Evolutionary conservation across 2,888 invertebrate genomes (phyloP), one percentile per base, ranked within the genome.

Genomic region (Platycheirus albimanus): DNA sequence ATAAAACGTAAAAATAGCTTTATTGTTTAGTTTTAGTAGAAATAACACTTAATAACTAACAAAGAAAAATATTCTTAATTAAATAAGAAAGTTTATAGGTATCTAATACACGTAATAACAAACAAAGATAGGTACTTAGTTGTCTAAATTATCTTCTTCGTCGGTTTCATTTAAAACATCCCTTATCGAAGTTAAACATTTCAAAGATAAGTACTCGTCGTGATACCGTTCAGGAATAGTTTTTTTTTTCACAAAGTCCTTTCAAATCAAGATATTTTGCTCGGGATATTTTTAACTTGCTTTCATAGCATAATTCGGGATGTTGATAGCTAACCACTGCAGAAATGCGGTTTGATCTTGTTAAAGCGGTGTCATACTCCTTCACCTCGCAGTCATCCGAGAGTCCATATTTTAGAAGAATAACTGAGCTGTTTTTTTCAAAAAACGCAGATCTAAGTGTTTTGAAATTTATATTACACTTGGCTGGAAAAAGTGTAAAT

Each of bases 161-260:
- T n/a, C n/a, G n/a, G n/a, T n/a, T n/a, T 61, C 43, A 45, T 30
- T 61, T 45, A 28, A 45, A 30, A 17, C 30, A 43, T 61, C 17
- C 2, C 17, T 2, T 4, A 61, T 30, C 15, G 17, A 3, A 2
- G 30, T 6, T 8, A 13, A 11, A 6, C 5, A 61, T 17, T 43
- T 17, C 7, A 61, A 61, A 28, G 61, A 28, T 30, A 45, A 45
- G 17, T 61, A 45, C 11, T 41, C 36, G 19, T 56, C 30, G 15
- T 56, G 54, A 56, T 56, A 41, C 41, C 56, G 13, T 56, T 24
- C 24, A 13, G 58, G 54, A 54, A 54, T 20, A 58, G 43, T 43
- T 30, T 30, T 45, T n/a, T n/a, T 61, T 61, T 61, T 24, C 24
- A 58, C 28, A 58, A 58, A 58, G 43, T 10, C 13, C 43, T 24